Base-by-base conservation (phyloP, 2,888 invertebrate genomes). In the Drosophila melanosoma region DNA sequence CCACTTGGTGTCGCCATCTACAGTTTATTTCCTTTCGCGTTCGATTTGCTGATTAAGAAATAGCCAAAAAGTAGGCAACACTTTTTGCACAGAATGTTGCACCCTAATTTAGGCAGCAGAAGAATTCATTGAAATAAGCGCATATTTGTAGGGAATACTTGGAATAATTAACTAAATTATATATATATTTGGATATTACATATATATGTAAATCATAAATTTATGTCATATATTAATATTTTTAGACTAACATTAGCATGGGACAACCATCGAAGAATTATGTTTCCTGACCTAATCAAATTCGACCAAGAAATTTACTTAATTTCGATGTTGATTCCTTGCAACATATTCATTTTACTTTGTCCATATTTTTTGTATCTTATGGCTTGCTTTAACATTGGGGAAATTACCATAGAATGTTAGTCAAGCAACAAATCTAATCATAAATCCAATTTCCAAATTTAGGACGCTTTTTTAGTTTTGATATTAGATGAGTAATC, bases 31-130 rank as follows among this genome's bases (percentile, higher is more conserved):
- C 6, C 10, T 7, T 3, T 7, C 4, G 1, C 11, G 11, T 0
- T 7, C 1, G 8, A 0, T 26, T 7, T 4, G n/a, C 12, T 26
- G 2, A 48, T 53, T 40, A 10, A 1, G 3, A 1, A 3, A 0
- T 33, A 23, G 78, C 78, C 40, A 0, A 54, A 76, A 60, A 40
- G 52, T 72, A 79, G 76, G 80, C 78, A 60, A 45, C 20, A 53
- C 0, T 0, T 29, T 54, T 23, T 20, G 4, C 17, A 8, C 1
- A 10, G 20, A 38, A 17, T 38, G 23, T 23, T 10, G 15, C 5
- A 51, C 26, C n/a, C 32, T 8, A 6, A 3, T 17, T n/a, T 67
- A 67, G 63, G 54, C 63, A 54, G 26, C 33, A 61, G 15, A 8
- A 8, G 23, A 23, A 15, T 8, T 15, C 45, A 15, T 8, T 23